Evolutionary conservation across 2,113 vertebrate species (phyloP).

Genomic region (Ptilonorhynchus violaceus): DNA sequence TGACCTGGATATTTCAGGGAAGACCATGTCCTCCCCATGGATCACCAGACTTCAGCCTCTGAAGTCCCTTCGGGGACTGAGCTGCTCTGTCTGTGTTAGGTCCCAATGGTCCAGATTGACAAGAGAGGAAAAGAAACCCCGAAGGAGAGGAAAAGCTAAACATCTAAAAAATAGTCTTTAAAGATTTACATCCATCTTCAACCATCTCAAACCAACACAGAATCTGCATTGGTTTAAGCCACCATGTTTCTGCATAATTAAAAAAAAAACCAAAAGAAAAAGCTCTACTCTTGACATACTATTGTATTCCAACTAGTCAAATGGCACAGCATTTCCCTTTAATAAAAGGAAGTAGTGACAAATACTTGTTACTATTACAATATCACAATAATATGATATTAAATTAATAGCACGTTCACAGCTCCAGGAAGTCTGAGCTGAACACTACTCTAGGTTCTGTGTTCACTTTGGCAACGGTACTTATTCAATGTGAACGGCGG

Average conservation of each 20-base stretch:
- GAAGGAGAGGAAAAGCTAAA: constrained; percentile 34
- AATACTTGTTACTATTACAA: constrained; percentile 68
- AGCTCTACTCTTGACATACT: constrained; percentile 21
- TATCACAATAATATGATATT: constrained; percentile 71
- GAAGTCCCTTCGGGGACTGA: not conserved
- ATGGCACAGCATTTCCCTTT: constrained; percentile 70
- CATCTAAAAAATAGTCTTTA: constrained; percentile 49
- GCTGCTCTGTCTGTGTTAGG: accelerated
- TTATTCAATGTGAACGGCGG: constrained; percentile 35
- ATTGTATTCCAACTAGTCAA: constrained; percentile 29
- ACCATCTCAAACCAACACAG: constrained; percentile 15
- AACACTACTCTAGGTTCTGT: constrained; percentile 57
- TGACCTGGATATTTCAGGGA: not conserved
- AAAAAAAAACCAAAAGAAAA: not conserved
- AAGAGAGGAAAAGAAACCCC: constrained; percentile 25
- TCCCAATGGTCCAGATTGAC: not conserved
- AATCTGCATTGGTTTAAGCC: constrained; percentile 23
- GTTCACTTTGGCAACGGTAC: constrained; percentile 67
- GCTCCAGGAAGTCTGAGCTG: constrained; percentile 40
- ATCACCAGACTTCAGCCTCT: not conserved
- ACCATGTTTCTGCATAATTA: constrained; percentile 27
- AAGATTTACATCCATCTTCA: constrained; percentile 50
- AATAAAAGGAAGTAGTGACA: constrained; percentile 71
- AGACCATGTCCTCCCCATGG: not conserved
- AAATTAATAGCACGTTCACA: constrained; percentile 68